Evolutionary conservation across 2,113 vertebrate species (phyloP).

Genomic region (Setophaga coronata): DNA sequence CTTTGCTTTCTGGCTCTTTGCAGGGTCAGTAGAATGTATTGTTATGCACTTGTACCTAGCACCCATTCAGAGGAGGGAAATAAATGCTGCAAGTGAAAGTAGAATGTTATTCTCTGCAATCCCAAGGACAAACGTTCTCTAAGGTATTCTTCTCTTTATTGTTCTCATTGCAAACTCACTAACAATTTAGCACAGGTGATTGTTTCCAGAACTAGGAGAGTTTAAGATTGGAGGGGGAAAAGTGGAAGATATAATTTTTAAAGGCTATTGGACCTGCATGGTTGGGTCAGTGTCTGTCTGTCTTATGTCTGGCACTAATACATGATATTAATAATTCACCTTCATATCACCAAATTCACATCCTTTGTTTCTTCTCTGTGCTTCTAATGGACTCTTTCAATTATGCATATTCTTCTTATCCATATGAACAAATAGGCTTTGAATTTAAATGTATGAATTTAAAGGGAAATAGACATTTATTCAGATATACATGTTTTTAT

Average conservation of each 20-base stretch:
- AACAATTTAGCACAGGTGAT: neutral
- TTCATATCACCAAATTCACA: neutral
- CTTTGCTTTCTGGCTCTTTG: neutral
- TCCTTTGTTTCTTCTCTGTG: neutral
- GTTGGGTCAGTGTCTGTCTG: neutral
- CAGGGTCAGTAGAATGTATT: neutral
- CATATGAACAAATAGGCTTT: neutral
- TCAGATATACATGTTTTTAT: neutral
- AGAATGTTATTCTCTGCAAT: neutral
- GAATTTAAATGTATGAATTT: neutral
- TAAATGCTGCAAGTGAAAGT: neutral
- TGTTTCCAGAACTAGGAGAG: neutral
- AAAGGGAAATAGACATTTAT: neutral
- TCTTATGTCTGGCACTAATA: slow-evolving; percentile 2
- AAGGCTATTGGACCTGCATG: neutral
- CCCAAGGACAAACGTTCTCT: neutral
- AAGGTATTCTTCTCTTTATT: neutral
- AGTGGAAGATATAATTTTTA: neutral
- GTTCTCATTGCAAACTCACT: neutral
- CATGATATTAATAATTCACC: neutral
- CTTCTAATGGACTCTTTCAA: neutral
- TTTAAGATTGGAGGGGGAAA: neutral
- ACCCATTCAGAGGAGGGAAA: neutral
- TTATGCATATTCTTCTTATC: neutral
- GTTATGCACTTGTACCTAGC: neutral